Conservation (phyloP, 1,140 invertebrate species). For the Oreohelix idahoensis region DNA sequence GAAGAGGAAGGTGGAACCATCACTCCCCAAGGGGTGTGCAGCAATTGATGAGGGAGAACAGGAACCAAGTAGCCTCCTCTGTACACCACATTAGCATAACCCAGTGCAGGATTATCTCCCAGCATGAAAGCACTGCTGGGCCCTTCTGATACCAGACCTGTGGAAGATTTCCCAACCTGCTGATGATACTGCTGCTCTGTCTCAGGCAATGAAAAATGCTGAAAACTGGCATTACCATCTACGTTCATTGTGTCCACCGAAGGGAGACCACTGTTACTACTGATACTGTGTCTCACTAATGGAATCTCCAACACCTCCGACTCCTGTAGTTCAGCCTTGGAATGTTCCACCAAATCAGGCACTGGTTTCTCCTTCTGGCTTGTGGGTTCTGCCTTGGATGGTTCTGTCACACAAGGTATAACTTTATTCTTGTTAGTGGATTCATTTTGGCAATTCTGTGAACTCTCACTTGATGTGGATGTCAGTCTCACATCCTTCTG, state of each 20-base stretch:
- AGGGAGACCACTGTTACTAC: neutral
- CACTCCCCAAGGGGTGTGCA: constrained; percentile 28
- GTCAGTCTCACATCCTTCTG: neutral
- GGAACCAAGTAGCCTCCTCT: constrained; percentile 29
- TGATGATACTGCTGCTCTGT: constrained; percentile 23
- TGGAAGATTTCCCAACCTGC: neutral
- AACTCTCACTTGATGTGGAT: neutral
- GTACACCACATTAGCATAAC: constrained; percentile 27
- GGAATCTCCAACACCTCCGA: constrained; percentile 26
- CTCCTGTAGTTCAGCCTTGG: neutral
- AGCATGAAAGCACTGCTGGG: neutral
- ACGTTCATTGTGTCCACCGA: neutral
- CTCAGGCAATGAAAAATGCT: neutral
- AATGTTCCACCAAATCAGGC: constrained; percentile 3
- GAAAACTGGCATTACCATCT: neutral
- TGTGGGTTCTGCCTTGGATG: neutral
- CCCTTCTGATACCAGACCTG: neutral
- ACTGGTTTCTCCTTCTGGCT: neutral
- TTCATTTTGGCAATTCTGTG: neutral
- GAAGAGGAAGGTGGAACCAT: neutral
- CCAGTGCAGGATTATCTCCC: neutral
- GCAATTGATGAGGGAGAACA: constrained; percentile 5
- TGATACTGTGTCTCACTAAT: neutral
- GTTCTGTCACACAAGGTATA: neutral
- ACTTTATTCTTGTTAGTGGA: neutral